Percentiles rank a stretch among this genome's conserved stretches.
These are phyloP conservation scores for Thunnus thynnus DNA, from an alignment of 2,113 vertebrate species.

Conservation along the genomic window DNA sequence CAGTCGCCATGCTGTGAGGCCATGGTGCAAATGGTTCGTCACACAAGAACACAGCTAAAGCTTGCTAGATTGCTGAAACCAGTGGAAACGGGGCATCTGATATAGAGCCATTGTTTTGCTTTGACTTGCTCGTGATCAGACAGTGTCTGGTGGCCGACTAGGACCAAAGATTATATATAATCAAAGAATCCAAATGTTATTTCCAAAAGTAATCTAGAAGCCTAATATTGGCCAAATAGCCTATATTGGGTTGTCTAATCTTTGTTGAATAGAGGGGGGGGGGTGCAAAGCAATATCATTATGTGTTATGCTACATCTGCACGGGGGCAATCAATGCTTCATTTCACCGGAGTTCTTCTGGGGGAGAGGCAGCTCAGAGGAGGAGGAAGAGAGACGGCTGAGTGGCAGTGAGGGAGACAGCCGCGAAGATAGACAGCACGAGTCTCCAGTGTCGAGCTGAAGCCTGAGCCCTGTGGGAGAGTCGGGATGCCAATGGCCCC, in stretches of 20 bases:
- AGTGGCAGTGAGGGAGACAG: constrained; percentile 36
- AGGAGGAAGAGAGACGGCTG: constrained; percentile 21
- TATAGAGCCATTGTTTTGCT: constrained; percentile 25
- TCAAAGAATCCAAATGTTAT: constrained; percentile 36
- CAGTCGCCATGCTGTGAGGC: background rate
- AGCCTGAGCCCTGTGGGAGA: constrained; percentile 62
- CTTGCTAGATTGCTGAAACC: background rate
- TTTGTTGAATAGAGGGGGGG: background rate
- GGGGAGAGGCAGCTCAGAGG: constrained; percentile 39
- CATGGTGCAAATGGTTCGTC: background rate
- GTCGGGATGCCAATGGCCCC: constrained; percentile 20
- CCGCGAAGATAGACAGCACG: constrained; percentile 12
- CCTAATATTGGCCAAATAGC: constrained; percentile 28
- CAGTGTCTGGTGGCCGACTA: background rate
- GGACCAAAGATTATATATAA: constrained; percentile 26
- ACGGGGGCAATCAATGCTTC: constrained; percentile 77
- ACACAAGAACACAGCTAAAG: constrained; percentile 6
- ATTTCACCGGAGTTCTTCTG: constrained; percentile 70
- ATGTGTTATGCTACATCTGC: constrained; percentile 70
- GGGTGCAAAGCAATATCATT: constrained; percentile 71
- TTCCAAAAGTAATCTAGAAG: constrained; percentile 33
- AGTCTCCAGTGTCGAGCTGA: constrained; percentile 42
- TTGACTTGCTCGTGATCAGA: constrained; percentile 27
- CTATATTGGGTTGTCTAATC: constrained; percentile 36
- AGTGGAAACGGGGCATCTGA: constrained; percentile 6